phyloP scores from a whole-genome alignment of 2,888 invertebrate genomes.

The Rotaria sp. region DNA sequence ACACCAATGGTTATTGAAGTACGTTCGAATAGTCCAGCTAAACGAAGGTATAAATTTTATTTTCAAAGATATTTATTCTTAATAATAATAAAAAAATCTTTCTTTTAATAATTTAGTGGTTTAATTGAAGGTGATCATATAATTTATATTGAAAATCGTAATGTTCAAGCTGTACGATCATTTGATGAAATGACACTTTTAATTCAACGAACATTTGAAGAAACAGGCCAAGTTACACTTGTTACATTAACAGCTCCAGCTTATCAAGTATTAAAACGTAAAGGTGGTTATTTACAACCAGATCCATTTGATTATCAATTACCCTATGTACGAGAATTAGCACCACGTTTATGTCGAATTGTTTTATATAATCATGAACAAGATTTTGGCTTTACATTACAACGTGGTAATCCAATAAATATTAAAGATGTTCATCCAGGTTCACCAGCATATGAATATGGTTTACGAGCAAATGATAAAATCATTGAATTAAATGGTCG shows the following conservation, averaged over 20 bases:
- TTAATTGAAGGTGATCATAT: slow-evolving; percentile 27
- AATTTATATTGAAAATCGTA: slow-evolving; percentile 20
- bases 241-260: not conserved
- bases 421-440: slow-evolving; percentile 25
- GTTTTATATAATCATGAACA: slow-evolving; percentile 15
- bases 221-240: slow-evolving; percentile 7
- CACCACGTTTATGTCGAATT: slow-evolving; percentile 23
- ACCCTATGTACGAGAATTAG: not conserved
- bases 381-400: slow-evolving; percentile 27
- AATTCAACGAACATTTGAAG: slow-evolving; percentile 27
- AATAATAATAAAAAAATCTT: not conserved
- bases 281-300: slow-evolving; percentile 23
- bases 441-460: slow-evolving; percentile 10
- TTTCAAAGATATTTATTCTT: not conserved
- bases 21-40: slow-evolving; percentile 15
- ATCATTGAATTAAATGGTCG: not conserved
- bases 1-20: slow-evolving; percentile 21
- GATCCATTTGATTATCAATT: slow-evolving; percentile 27
- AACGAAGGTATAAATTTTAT: not conserved
- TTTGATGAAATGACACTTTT: slow-evolving; percentile 24
- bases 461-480: slow-evolving; percentile 7
- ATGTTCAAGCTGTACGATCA: slow-evolving; percentile 2
- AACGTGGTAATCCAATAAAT: slow-evolving; percentile 1
- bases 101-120: not conserved
- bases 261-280: slow-evolving; percentile 5